Percentiles rank a stretch among this genome's conserved stretches.
These are phyloP conservation scores for Cuculus canorus DNA, from an alignment of 2,797 vertebrate species.

Conservation along the genomic window DNA sequence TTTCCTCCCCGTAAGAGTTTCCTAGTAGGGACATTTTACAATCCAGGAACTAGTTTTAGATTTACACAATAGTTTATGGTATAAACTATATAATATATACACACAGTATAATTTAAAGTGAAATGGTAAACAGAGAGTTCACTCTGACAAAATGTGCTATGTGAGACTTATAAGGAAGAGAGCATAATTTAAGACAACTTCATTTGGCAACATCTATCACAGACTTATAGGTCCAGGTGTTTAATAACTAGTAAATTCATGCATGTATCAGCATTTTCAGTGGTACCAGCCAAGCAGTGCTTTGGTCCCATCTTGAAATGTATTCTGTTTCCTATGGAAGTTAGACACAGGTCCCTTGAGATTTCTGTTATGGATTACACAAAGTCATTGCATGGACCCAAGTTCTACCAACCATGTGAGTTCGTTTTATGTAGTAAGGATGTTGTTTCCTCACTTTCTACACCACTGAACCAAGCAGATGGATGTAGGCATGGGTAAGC, in stretches of 20 bases:
- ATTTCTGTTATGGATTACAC: not conserved
- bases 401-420: not conserved
- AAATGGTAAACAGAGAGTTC: not conserved
- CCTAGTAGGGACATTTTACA: not conserved
- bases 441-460: not conserved
- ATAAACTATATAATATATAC: no score
- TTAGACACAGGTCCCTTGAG: fast-evolving
- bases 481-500: not conserved
- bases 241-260: not conserved
- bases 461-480: not conserved
- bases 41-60: not conserved
- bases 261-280: not conserved
- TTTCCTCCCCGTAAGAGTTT: not conserved
- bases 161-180: not conserved
- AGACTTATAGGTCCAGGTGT: not conserved
- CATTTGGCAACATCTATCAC: not conserved
- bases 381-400: not conserved
- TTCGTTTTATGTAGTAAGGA: not conserved
- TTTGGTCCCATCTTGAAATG: not conserved
- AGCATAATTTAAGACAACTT: not conserved
- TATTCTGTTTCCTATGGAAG: fast-evolving
- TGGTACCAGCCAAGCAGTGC: not conserved
- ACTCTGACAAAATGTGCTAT: not conserved
- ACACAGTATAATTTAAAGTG: not conserved
- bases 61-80: no score